These are phyloP conservation scores for Polypedilum pembai DNA, from an alignment of 1,140 invertebrate species.

Conservation along the genomic window DNA sequence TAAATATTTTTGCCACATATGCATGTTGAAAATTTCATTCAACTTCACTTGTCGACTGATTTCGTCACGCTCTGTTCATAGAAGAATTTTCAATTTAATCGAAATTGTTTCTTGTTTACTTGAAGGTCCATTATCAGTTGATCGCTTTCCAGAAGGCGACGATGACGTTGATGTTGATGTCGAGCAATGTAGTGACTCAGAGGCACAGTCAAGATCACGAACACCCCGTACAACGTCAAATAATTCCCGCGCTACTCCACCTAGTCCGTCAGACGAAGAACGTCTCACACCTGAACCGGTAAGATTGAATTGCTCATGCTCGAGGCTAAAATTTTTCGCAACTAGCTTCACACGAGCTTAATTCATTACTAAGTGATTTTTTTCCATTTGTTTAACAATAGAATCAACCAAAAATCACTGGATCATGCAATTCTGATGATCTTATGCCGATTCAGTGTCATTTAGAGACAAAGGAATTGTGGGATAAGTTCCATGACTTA, in stretches of 20 bases:
- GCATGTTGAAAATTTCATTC: too few species aligned
- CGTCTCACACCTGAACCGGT: slow-evolving; percentile 41
- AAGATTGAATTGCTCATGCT: neutral
- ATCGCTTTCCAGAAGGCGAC: slow-evolving; percentile 40
- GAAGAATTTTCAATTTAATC: neutral
- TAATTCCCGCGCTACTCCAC: slow-evolving; percentile 38
- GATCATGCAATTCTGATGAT: slow-evolving; percentile 74
- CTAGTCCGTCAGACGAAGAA: slow-evolving; percentile 42
- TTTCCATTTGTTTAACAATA: slow-evolving; percentile 30
- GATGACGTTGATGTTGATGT: slow-evolving; percentile 49
- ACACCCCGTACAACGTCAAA: slow-evolving; percentile 30
- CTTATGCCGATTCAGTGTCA: slow-evolving; percentile 77
- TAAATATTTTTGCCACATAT: too few species aligned
- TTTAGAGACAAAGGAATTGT: slow-evolving; percentile 87
- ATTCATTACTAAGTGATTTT: neutral
- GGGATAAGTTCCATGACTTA: slow-evolving; percentile 89
- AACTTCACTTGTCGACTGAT: neutral
- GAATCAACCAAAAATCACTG: slow-evolving; percentile 44
- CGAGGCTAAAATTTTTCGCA: neutral
- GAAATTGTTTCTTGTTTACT: neutral
- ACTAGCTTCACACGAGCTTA: neutral
- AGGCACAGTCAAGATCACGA: slow-evolving; percentile 37
- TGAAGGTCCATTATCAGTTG: slow-evolving; percentile 42
- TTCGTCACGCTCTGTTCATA: neutral
- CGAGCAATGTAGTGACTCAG: slow-evolving; percentile 48